These are phyloP conservation scores for Champsocephalus esox DNA, from an alignment of 2,797 vertebrate genomes.

Conservation along the genomic window DNA sequence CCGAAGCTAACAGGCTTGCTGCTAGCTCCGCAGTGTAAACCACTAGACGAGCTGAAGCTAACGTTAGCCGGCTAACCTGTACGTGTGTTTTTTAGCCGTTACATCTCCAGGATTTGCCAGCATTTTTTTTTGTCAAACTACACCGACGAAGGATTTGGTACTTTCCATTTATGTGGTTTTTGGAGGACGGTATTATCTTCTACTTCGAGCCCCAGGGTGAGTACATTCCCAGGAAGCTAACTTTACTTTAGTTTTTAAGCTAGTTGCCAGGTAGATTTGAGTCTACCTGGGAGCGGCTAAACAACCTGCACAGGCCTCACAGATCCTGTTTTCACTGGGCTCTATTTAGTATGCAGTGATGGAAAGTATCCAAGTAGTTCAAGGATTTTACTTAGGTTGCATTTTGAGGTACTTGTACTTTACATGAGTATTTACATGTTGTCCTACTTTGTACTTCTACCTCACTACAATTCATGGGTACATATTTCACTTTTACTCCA, in stretches of 20 bases:
- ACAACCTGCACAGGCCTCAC: slow-evolving; percentile 50
- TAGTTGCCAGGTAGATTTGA: slow-evolving; percentile 48
- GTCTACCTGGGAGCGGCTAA: slow-evolving; percentile 66
- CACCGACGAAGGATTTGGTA: slow-evolving; percentile 21
- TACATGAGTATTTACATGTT: too few species aligned
- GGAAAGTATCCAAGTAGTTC: neutral
- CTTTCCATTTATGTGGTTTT: slow-evolving; percentile 75
- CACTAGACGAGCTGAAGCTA: slow-evolving; percentile 35
- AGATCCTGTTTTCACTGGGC: slow-evolving; percentile 1
- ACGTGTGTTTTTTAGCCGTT: slow-evolving; percentile 27
- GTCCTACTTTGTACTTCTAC: too few species aligned
- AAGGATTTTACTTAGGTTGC: too few species aligned
- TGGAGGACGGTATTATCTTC: slow-evolving; percentile 33
- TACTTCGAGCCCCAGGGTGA: slow-evolving; percentile 60
- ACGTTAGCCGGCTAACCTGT: slow-evolving; percentile 58
- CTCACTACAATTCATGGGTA: too few species aligned
- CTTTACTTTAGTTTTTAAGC: slow-evolving; percentile 42
- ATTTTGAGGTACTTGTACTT: too few species aligned
- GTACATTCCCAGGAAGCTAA: slow-evolving; percentile 48
- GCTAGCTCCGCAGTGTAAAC: slow-evolving; percentile 17
- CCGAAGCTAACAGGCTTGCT: neutral
- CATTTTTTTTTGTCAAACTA: neutral
- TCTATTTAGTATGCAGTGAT: neutral
- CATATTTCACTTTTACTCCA: too few species aligned
- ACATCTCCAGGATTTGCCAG: slow-evolving; percentile 33